Evolutionary conservation across 2,113 vertebrate genomes (phyloP).

Genomic region (Monarcha castaneiventris): DNA sequence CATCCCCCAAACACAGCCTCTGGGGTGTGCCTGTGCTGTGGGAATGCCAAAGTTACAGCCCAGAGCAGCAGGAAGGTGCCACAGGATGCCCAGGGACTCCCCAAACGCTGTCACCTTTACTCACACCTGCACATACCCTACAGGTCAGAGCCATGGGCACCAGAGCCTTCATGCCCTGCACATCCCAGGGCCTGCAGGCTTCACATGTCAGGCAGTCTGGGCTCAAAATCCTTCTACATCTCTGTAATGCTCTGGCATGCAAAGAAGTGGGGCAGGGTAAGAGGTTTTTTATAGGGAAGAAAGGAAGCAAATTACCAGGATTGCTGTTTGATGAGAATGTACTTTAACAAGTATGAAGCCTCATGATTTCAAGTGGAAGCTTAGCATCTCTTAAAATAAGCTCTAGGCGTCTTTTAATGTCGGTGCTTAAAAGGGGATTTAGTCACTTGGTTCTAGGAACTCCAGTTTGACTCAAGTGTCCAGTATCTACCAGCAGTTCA

Average conservation of each 20-base stretch:
- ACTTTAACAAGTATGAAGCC: not conserved
- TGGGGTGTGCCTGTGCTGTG: not conserved
- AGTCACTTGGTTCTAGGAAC: slow-evolving; percentile 42
- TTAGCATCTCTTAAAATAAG: slow-evolving; percentile 62
- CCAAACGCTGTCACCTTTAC: too few relatives aligned
- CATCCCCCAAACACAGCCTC: not conserved
- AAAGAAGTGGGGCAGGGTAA: not conserved
- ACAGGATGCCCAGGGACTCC: not conserved
- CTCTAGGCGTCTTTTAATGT: not conserved
- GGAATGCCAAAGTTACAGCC: not conserved
- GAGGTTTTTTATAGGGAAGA: not conserved
- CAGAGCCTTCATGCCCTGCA: not conserved
- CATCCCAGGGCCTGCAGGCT: not conserved
- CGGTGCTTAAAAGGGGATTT: slow-evolving; percentile 33
- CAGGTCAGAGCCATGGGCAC: not conserved
- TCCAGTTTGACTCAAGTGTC: slow-evolving; percentile 37
- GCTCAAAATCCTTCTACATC: not conserved
- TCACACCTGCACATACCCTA: not conserved
- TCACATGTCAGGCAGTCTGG: not conserved
- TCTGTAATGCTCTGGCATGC: not conserved
- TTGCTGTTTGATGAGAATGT: not conserved
- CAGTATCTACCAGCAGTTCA: slow-evolving; percentile 11
- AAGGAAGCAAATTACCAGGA: not conserved
- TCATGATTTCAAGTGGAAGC: slow-evolving; percentile 25
- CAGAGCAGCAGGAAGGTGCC: not conserved